Evolutionary conservation across 2,797 vertebrate species (phyloP).

Genomic region (Pristis pectinata): DNA sequence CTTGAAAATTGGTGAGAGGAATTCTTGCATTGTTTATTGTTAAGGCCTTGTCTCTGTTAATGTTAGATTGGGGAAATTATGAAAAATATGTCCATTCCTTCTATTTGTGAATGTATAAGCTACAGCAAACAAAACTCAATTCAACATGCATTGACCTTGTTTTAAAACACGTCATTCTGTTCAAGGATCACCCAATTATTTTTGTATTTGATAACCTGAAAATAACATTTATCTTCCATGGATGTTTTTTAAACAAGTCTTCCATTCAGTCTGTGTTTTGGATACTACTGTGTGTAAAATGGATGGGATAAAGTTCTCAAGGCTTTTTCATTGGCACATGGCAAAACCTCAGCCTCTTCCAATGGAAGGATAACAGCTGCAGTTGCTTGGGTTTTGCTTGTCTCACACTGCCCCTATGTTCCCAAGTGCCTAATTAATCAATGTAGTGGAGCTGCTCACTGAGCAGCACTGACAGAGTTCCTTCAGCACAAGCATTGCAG

Average conservation of each 20-base stretch:
- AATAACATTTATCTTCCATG: not conserved
- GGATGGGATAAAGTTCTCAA: no score
- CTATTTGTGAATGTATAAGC: not conserved
- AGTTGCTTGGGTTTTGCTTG: no score
- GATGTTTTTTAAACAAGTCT: not conserved
- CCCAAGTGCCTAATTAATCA: no score
- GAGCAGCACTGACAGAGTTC: no score
- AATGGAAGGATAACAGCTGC: no score
- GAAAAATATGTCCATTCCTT: not conserved
- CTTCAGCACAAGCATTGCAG: no score
- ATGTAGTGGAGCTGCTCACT: no score
- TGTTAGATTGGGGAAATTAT: not conserved
- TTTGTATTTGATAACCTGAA: not conserved
- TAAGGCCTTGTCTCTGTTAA: not conserved
- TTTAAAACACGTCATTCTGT: not conserved
- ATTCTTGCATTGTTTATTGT: not conserved
- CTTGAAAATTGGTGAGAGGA: not conserved
- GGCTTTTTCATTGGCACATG: no score
- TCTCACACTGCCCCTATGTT: no score
- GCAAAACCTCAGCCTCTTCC: no score
- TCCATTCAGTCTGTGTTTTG: not conserved
- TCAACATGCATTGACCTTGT: not conserved
- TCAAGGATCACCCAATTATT: not conserved
- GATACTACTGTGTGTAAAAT: no score
- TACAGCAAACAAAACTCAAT: not conserved